These are phyloP conservation scores for Chrysotoxum bicinctum DNA, from an alignment of 2,888 invertebrate genomes.

Conservation along the genomic window DNA sequence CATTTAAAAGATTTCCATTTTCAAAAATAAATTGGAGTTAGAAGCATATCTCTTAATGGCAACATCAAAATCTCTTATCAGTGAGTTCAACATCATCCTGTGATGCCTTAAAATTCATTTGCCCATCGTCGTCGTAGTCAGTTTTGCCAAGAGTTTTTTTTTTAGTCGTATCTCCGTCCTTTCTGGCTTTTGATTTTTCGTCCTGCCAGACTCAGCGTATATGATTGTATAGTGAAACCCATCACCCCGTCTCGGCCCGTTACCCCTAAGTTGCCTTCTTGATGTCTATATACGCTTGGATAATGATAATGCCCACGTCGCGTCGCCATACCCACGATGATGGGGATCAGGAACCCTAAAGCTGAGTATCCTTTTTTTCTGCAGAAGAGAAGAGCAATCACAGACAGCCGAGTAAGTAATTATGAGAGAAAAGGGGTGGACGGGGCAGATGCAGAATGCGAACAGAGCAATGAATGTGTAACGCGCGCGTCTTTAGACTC, in stretches of 20 bases:
- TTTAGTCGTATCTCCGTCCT: neutral
- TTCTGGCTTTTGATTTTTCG: constrained; percentile 29
- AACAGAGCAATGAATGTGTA: constrained; percentile 15
- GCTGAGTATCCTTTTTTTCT: constrained; percentile 18
- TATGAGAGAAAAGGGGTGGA: neutral
- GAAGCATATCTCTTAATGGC: constrained; percentile 28
- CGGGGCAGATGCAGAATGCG: neutral
- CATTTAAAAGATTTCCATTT: neutral
- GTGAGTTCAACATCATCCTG: constrained; percentile 29
- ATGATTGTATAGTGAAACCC: constrained; percentile 1
- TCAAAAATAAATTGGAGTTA: constrained; percentile 13
- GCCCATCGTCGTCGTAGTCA: neutral
- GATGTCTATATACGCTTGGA: constrained; percentile 18
- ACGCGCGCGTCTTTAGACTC: constrained; percentile 8
- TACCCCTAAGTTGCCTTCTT: neutral
- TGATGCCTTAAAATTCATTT: constrained; percentile 35
- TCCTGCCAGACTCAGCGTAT: constrained; percentile 22
- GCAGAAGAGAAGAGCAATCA: constrained; percentile 53
- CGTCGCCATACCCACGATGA: neutral
- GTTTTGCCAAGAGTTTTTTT: neutral
- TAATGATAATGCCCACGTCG: constrained; percentile 21
- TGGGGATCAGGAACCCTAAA: constrained; percentile 17
- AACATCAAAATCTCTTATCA: constrained; percentile 43
- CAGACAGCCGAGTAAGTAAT: constrained; percentile 55
- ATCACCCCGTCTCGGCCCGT: neutral